phyloP scores from a whole-genome alignment of 2,888 invertebrate species.

The Biston stratarius region DNA sequence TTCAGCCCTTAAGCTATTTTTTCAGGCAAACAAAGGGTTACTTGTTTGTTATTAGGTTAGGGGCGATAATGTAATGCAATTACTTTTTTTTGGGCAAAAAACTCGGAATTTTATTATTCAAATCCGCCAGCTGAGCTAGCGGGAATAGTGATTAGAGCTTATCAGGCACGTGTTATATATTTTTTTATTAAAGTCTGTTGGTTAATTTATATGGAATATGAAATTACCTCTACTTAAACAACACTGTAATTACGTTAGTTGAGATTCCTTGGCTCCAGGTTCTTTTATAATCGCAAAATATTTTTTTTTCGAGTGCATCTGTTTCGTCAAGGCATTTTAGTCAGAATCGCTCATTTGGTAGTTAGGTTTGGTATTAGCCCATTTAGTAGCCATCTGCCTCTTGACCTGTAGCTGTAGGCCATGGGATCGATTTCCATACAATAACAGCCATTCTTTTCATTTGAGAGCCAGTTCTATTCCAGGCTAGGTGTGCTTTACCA shows the following conservation, averaged over 20 bases:
- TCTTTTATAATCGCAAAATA: no score
- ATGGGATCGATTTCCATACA: no score
- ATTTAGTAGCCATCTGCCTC: no score
- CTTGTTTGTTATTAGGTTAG: slow-evolving; percentile 84
- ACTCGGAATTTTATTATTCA: slow-evolving; percentile 79
- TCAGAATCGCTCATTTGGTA: no score
- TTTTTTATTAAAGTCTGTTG: neutral
- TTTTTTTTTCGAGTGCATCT: no score
- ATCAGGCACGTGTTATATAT: slow-evolving; percentile 31
- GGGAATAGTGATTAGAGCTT: slow-evolving; percentile 73
- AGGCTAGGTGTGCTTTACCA: no score
- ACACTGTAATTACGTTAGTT: neutral
- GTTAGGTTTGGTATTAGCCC: no score
- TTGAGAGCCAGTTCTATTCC: no score
- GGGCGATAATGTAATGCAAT: slow-evolving; percentile 86
- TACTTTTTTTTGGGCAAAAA: slow-evolving; percentile 77
- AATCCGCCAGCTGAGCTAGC: slow-evolving; percentile 83
- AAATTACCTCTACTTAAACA: neutral
- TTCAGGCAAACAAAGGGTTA: slow-evolving; percentile 85
- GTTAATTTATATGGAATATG: neutral
- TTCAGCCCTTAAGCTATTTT: slow-evolving; percentile 85
- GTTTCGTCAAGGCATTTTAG: no score
- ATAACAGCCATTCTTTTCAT: no score
- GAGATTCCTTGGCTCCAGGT: neutral
- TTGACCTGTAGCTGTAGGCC: no score